Base-by-base conservation (phyloP, 2,888 invertebrate genomes). In the Eudemis profundana region DNA sequence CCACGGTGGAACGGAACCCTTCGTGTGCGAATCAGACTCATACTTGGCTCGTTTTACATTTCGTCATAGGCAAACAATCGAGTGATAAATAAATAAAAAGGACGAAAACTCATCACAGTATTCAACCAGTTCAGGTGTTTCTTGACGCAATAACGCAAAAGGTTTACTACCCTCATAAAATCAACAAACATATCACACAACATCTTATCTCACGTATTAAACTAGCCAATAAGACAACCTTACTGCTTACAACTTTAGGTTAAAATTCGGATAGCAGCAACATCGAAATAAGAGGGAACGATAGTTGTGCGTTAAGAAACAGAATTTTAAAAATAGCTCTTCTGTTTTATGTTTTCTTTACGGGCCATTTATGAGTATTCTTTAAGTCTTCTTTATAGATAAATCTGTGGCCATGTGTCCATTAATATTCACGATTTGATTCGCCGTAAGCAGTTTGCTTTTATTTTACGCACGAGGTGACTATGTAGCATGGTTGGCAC, bases 291-390 rank as follows among this genome's bases (percentile, higher is more conserved):
- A 2, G 19, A 44, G n/a, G 3, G 15, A 10, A 19, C 2, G 0
- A 44, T 44, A 44, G 17, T n/a, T 27, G 19, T 56, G 17, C 15
- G 44, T 56, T 17, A 17, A 56, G 29, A 59, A 57, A 27, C 33
- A 44, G 50, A 49, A 50, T 36, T 23, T 57, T 40, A 27, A 63
- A 50, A 64, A 36, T 27, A 17, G 17, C 49, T 27, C 23, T 36
- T 44, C 8, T 8, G 21, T 36, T 59, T 59, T 50, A 64, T 59
- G 50, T 19, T 50, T 40, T 36, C 50, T 53, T 57, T 59, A 57
- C 57, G 50, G 23, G 33, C 21, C 40, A 44, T 64, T 59, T 51
- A 59, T 64, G 64, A 46, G 50, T 51, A 59, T 64, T 64, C 50
- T 50, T 47, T 59, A 44, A 50, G 36, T 29, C 56, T 33, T 10